Base-by-base conservation (phyloP, 1,140 invertebrate genomes). In the Leptinotarsa undecemlineata region DNA sequence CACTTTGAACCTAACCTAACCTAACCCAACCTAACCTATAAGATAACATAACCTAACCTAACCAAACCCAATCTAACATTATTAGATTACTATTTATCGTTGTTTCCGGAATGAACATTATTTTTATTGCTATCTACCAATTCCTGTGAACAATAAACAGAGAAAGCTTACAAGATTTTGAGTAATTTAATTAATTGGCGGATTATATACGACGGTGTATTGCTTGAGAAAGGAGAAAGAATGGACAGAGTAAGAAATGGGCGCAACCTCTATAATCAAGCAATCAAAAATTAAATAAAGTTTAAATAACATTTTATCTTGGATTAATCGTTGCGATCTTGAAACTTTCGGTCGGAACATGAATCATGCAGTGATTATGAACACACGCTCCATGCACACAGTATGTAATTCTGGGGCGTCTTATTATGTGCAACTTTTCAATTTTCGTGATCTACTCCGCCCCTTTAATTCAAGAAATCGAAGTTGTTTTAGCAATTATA, bases 371-470 rank as follows among this genome's bases (percentile, higher is more conserved):
- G 51, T 14, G 51, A 57, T 57, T 57, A 57, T 19, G 51, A 57
- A 57, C 51, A 57, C 51, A 57, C 51, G 51, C 51, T 57, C 15
- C 51, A 57, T 57, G 51, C 51, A 15, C n/a, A 19, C 51, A 57
- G 15, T 57, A 19, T 57, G 51, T 57, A 57, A 57, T 57, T 57
- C 15, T 57, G 51, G n/a, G n/a, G n/a, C 51, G 15, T 19, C 51
- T 57, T 57, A 57, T 57, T 57, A 57, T 57, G 15, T 57, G 51
- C 51, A 42, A 42, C 51, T 68, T 68, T 68, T 33, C 48, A 19
- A 68, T 42, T 68, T 48, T 68, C 67, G 67, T 68, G 67, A 68
- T 68, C 67, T 68, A 68, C 67, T 33, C 67, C 67, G 13, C 67
- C 67, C 33, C 26, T 19, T 47, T 47, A 47, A 68, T 68, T 57